Base-by-base conservation (phyloP, 2,888 invertebrate species). In the Apamea monoglypha region DNA sequence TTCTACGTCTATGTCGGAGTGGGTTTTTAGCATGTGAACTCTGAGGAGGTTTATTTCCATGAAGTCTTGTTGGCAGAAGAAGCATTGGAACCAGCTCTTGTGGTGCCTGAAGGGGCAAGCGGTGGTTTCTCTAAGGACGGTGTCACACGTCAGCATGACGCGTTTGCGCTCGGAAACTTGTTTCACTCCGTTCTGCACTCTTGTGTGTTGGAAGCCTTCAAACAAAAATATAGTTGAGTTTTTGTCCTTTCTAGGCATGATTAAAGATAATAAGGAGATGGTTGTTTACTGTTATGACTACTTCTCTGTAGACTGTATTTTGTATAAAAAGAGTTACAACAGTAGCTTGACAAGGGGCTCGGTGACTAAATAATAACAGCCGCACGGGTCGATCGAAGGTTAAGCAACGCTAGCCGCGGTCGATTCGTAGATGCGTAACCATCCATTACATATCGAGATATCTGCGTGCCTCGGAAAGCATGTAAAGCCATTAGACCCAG, bases 31-130 rank as follows among this genome's bases (percentile, higher is more conserved):
- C 0, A 91, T 94, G 83, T 96, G 96, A 0, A 85, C 83, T 82
- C 94, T 90, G 0, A 96, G 90, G 12, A 92, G 81, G 66, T 92
- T 91, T 36, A 96, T 93, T 61, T 95, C 94, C 93, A 96, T 95
- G 81, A 95, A 96, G 71, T 95, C 94, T 87, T 94, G 86, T 3
- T 91, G 89, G 86, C 96, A 96, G 90, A 94, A 96, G 87, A 96
- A 96, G 71, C 96, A 96, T 83, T 94, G 95, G 90, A 96, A 96
- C 96, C 96, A 96, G 87, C 96, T 96, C 63, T 94, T 95, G 88
- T 94, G 94, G 83, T 96, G 96, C 36, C 96, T 91, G 86, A 96
- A 96, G 0, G 96, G 96, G 67, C 96, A 96, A 0, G 96, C 96
- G 0, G 96, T 96, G 4, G 96, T 96, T 73, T 95, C 90, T 76